Evolutionary conservation across 2,888 invertebrate species (phyloP), one percentile per base, ranked within the genome.

Genomic region (Coremacera marginata): DNA sequence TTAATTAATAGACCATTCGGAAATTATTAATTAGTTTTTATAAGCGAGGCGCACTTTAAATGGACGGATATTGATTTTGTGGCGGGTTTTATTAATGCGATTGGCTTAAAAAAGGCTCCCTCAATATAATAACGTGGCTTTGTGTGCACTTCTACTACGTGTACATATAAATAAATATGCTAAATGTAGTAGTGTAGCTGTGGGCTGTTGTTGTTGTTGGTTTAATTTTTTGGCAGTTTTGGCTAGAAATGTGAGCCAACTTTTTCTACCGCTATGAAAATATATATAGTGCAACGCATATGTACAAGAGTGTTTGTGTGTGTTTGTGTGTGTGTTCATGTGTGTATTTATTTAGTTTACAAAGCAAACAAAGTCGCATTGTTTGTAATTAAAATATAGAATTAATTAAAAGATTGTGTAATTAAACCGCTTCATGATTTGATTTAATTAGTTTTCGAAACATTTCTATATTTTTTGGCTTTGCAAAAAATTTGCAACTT

Each of bases 21-120:
- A 89, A 89, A 89, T 89, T 89, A 89, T 89, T 89, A 89, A 89
- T 89, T 89, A 89, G 89, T 88, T 89, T 89, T 89, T 88, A 88
- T 89, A 87, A 88, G 88, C 87, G 84, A 72, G 87, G 88, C 84
- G 86, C 86, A 86, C 86, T 88, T 89, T 88, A 88, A 89, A 88
- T 89, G 88, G 88, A 74, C 86, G 88, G 86, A 88, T 89, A 89
- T 89, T 89, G 89, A 89, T 89, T 89, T 89, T 89, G 89, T 85
- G 89, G 89, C 86, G 85, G 86, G 44, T 87, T 89, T 89, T 89
- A 88, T 88, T 88, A 88, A 88, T 88, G 88, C 88, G 85, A 88
- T 88, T 88, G 88, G 88, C 88, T 87, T 88, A 86, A 88, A 81
- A 77, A 87, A 86, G 22, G 83, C 86, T 7, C 57, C 57, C 55